Evolutionary conservation across 2,888 invertebrate species (phyloP), one percentile per base, ranked within the genome.

Genomic region (Plagodis dolabraria): DNA sequence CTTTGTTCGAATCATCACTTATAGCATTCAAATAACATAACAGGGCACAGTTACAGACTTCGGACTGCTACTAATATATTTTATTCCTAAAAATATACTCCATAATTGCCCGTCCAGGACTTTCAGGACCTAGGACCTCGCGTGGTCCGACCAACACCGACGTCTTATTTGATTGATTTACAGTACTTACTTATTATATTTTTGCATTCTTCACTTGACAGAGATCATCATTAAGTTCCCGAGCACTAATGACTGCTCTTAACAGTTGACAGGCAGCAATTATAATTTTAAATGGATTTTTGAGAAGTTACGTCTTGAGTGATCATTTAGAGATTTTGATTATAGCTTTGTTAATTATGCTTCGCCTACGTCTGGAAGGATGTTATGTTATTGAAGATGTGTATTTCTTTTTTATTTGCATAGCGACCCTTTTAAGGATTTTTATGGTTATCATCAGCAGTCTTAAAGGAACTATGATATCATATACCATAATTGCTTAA

Each of bases 321-420:
- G 7, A 22, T 52, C 52, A 42, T 48, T 45, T 46, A 33, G 44
- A 33, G 38, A 10, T n/a, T n/a, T 59, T 55, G 54, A 56, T 56
- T 47, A 60, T 60, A 40, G 60, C 47, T 60, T 53, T 36, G 51
- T 52, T 60, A 60, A 60, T 60, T 60, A 47, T 38, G 49, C 6
- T 22, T 34, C 56, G 44, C 60, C 56, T 48, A 60, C 64, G 56
- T 51, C 34, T 45, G 5, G 35, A 22, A 11, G 12, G n/a, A 45
- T 33, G 53, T n/a, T 9, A 53, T 47, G 42, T 35, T 46, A 33
- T 47, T n/a, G 48, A 53, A 53, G 34, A 51, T 47, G 49, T 48
- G n/a, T 22, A 22, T 40, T 10, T 55, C 51, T 52, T 56, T 48
- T 40, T 38, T 34, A 33, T 33, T 34, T 9, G 43, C 51, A 38